A percentile compares a stretch with the other conserved stretches of the same genome.
Conservation (phyloP, 2,113 vertebrate species). For the Colistium nudipinnis region DNA sequence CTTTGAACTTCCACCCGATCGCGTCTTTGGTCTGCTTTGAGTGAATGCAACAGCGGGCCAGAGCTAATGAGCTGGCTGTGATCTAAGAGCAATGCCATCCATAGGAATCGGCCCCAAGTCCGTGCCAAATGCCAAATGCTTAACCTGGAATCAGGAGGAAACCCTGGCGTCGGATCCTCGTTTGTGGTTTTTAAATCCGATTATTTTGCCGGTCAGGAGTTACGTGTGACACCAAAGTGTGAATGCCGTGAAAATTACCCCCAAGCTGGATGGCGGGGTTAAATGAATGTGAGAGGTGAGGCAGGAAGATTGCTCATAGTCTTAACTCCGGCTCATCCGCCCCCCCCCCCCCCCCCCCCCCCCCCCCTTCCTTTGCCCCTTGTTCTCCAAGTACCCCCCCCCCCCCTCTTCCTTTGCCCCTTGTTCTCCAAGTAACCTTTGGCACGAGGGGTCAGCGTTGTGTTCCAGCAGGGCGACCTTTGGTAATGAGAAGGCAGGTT, state of each 20-base stretch:
- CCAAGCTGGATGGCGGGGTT: constrained; percentile 8
- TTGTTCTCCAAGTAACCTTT: constrained; percentile 46
- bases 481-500: constrained; percentile 72
- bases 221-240: neutral
- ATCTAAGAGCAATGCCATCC: constrained; percentile 63
- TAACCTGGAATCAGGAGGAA: constrained; percentile 10
- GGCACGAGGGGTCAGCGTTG: constrained; percentile 58
- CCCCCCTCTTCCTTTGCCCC: neutral
- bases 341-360: neutral
- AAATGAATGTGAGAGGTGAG: constrained; percentile 35
- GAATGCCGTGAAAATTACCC: neutral
- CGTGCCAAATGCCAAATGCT: constrained; percentile 37
- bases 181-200: constrained; percentile 10
- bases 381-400: constrained; percentile 2
- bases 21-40: constrained; percentile 66
- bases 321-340: constrained; percentile 4
- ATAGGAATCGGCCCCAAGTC: constrained; percentile 38
- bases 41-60: constrained; percentile 70
- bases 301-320: constrained; percentile 5
- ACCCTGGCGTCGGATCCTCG: neutral
- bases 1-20: constrained; percentile 55
- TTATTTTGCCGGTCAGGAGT: constrained; percentile 2
- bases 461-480: constrained; percentile 65
- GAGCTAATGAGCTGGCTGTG: constrained; percentile 67
- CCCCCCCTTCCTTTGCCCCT: neutral